Percentiles rank a stretch among this genome's conserved stretches.
phyloP scores from a whole-genome alignment of 2,797 vertebrate species.

The Pseudomugil tenellus region DNA sequence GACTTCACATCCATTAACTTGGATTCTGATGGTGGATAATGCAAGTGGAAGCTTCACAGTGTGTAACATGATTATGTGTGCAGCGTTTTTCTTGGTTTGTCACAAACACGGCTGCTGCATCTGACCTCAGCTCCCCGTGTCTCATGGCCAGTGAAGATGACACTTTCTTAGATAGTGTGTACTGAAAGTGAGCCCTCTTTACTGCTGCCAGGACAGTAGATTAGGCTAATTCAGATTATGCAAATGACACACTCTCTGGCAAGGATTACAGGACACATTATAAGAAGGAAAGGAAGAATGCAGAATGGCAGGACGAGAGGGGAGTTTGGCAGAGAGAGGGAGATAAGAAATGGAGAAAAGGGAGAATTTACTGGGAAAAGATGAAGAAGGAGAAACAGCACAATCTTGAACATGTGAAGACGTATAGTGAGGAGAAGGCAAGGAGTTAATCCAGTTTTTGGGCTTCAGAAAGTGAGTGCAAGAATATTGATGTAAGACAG shows the following conservation, averaged over 20 bases:
- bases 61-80: constrained; percentile 31
- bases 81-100: constrained; percentile 16
- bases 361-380: constrained; percentile 27
- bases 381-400: constrained; percentile 23
- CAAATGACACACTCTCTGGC: constrained; percentile 62
- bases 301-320: constrained; percentile 27
- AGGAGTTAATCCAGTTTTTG: constrained; percentile 32
- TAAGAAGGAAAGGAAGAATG: constrained; percentile 29
- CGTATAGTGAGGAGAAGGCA: constrained; percentile 17
- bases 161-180: constrained; percentile 34
- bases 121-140: constrained; percentile 8
- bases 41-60: constrained; percentile 2
- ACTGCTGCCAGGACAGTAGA: constrained; percentile 58
- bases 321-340: constrained; percentile 44
- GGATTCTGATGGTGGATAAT: constrained; percentile 35
- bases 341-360: constrained; percentile 46
- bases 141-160: constrained; percentile 4
- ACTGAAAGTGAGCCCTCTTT: constrained; percentile 39
- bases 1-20: constrained; percentile 9
- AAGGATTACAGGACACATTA: constrained; percentile 67
- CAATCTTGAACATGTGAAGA: constrained; percentile 21
- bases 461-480: constrained; percentile 18
- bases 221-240: constrained; percentile 83
- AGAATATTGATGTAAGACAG: constrained; percentile 11
- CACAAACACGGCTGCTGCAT: constrained; percentile 25